phyloP scores from a whole-genome alignment of 2,797 vertebrate genomes.

The Poecilia velifera region DNA sequence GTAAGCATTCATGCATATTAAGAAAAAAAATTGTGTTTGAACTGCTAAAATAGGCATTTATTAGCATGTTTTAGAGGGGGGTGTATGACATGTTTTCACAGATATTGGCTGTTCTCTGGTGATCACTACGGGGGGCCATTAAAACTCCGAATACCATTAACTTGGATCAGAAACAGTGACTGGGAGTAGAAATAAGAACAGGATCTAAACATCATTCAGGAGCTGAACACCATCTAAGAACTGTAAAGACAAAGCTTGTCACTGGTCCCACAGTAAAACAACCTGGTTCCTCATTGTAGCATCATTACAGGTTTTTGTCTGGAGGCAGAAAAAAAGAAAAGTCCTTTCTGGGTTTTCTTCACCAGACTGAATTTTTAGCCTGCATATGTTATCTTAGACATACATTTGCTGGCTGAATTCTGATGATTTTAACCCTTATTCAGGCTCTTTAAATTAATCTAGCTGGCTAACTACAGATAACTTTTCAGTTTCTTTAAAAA shows the following conservation, averaged over 20 bases:
- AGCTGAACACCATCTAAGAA: not conserved
- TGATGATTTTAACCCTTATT: conserved; percentile 7
- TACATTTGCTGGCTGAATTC: not conserved
- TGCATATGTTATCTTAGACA: not conserved
- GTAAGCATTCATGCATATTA: too few relatives aligned
- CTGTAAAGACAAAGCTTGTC: not conserved
- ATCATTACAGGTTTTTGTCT: not conserved
- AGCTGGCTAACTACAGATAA: conserved; percentile 23
- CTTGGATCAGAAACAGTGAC: not conserved
- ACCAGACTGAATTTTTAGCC: not conserved
- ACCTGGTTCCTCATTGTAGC: not conserved
- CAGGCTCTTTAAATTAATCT: not conserved
- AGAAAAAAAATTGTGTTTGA: too few relatives aligned
- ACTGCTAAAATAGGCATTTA: not conserved
- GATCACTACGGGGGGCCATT: not conserved
- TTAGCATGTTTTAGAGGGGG: not conserved
- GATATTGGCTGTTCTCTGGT: not conserved
- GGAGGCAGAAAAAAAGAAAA: not conserved
- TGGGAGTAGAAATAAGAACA: not conserved
- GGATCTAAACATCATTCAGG: not conserved
- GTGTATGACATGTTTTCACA: not conserved
- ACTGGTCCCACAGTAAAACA: not conserved
- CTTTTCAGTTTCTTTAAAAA: conserved; percentile 23
- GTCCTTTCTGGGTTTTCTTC: not conserved
- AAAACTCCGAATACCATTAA: not conserved